Base-by-base conservation (phyloP, 1,140 invertebrate species). In the Metaphire vulgaris region DNA sequence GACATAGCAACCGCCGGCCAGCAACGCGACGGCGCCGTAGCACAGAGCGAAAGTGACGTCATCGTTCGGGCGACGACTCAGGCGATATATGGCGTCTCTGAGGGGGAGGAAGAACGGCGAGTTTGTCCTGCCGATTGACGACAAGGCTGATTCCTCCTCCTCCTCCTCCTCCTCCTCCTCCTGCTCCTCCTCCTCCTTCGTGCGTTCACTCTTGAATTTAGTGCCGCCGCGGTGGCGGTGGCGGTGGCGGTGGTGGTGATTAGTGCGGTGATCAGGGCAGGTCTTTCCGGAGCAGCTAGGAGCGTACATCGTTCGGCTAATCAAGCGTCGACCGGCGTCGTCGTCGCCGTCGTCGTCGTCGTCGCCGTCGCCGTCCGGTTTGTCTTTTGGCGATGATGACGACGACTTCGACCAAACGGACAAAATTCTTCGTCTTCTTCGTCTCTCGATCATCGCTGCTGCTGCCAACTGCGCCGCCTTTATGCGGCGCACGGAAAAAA, bases 1-100 rank as follows among this genome's bases (percentile, higher is more conserved):
- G 81, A 91, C 89, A 85, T 96, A 96, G 72, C 80, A 83, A 26
- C 80, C 26, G 0, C 79, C 32, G 1, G 79, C 79, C 41, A 56
- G 41, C 6, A 56, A 56, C 21, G 6, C 41, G 21, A 56, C 21
- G 21, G 41, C 41, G 21, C 41, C 6, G 41, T 56, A 56, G 21
- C 6, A 6, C 6, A 56, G 21, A 56, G 6, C 41, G 41, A 12
- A 56, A 56, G 41, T 56, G 41, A 56, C 41, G 41, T 6, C 41
- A 12, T 56, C 41, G 6, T 21, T 56, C 21, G 41, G 21, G 6
- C 41, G 41, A 21, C 6, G 21, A 56, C 41, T 6, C 6, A 6
- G 41, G 21, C 21, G 41, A 56, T 56, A 56, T 21, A 21, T n/a
- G n/a, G n/a, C n/a, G 41, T 56, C 41, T 56, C 41, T 56, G 6